These are phyloP conservation scores for Ophonus ardosiacus DNA, from an alignment of 2,888 invertebrate species.

Conservation along the genomic window DNA sequence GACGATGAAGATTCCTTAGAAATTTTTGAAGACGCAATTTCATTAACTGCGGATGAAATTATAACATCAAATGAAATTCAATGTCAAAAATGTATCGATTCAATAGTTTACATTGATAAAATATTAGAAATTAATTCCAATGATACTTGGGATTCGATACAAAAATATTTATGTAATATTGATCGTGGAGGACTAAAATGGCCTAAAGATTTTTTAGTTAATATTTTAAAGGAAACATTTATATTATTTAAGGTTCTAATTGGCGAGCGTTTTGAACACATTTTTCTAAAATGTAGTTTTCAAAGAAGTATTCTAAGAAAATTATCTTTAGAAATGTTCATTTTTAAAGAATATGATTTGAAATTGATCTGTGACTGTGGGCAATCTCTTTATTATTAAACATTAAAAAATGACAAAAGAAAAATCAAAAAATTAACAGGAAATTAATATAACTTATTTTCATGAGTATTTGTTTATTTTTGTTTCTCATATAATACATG, in stretches of 20 bases:
- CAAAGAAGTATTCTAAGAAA: not conserved
- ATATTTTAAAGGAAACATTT: not conserved
- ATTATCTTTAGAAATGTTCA: too few species aligned
- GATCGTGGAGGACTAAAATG: slow-evolving; percentile 1
- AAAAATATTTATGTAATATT: not conserved
- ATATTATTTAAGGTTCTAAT: slow-evolving; percentile 1
- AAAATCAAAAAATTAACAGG: too few species aligned
- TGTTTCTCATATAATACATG: too few species aligned
- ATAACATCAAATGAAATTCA: not conserved
- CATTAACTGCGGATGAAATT: not conserved
- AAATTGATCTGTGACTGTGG: not conserved
- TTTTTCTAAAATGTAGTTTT: too few species aligned
- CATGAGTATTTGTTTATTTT: too few species aligned
- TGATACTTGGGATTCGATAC: not conserved
- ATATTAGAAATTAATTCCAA: not conserved
- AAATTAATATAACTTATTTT: too few species aligned
- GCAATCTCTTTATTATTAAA: too few species aligned
- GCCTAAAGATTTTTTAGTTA: not conserved
- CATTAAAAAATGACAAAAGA: too few species aligned
- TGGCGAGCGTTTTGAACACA: not conserved
- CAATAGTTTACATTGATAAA: too few species aligned
- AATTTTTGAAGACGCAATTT: not conserved
- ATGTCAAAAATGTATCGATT: not conserved
- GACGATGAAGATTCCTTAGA: not conserved
- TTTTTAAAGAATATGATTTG: not conserved